A percentile compares a stretch with the other conserved stretches of the same genome.
Evolutionary conservation across 2,797 vertebrate species (phyloP).

Genomic region (Pteropus rufus): DNA sequence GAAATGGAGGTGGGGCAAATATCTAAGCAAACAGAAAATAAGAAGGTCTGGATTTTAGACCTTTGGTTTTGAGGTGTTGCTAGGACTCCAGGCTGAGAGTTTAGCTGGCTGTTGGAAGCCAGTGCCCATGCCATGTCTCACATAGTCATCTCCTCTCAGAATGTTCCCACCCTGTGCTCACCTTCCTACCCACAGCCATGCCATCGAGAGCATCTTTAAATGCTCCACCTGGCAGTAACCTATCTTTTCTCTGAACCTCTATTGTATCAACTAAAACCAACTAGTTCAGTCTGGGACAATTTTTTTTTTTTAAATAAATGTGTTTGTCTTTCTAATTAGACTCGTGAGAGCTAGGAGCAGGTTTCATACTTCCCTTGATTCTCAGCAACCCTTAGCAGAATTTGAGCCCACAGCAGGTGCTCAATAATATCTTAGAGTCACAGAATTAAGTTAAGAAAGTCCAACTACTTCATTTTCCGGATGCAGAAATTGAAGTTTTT

Average conservation of each 20-base stretch:
- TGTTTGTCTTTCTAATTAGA: conserved; percentile 25
- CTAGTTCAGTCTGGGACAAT: background rate
- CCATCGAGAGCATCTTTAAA: background rate
- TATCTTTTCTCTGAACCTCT: background rate
- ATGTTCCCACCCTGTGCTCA: background rate
- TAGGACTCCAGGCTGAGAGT: background rate
- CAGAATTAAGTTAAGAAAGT: background rate
- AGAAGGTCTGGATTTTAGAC: background rate
- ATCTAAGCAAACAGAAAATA: background rate
- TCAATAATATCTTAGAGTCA: background rate
- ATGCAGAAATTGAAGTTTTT: conserved; percentile 14
- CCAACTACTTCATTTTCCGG: background rate
- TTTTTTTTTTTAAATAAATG: background rate
- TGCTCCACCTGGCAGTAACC: background rate
- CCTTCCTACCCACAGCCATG: background rate
- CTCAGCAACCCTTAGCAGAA: background rate
- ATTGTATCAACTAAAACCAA: background rate
- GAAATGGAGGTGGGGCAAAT: background rate
- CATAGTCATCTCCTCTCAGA: background rate
- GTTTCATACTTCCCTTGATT: background rate
- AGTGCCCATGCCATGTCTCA: background rate
- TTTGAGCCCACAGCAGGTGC: background rate
- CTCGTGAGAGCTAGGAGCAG: background rate
- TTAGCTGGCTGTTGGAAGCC: background rate
- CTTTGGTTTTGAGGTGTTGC: background rate